These are phyloP conservation scores for Mico argentatus DNA, from an alignment of 2,797 vertebrate genomes.

Conservation along the genomic window DNA sequence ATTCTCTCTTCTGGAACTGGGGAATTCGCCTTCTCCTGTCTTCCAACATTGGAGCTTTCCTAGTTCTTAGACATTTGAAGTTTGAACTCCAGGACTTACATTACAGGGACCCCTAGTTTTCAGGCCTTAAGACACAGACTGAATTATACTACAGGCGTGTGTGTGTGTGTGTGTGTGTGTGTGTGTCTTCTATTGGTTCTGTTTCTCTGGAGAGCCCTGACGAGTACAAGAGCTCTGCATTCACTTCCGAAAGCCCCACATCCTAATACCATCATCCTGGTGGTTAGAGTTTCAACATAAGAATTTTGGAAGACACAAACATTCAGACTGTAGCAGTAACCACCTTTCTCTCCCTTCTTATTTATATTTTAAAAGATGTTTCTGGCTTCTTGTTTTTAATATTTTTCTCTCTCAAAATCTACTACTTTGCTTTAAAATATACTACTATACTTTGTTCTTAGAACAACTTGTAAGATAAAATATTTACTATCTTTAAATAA, in stretches of 20 bases:
- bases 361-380: slow-evolving; percentile 19
- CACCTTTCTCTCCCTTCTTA: not conserved
- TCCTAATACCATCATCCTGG: not conserved
- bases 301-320: not conserved
- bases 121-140: not conserved
- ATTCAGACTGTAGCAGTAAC: not conserved
- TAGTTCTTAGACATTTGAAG: not conserved
- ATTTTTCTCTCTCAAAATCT: not conserved
- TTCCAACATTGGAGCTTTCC: not conserved
- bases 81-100: not conserved
- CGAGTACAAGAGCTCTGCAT: not conserved
- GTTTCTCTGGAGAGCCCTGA: not conserved
- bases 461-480: not conserved
- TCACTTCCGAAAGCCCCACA: not conserved
- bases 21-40: not conserved
- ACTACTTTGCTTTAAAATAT: not conserved
- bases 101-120: not conserved
- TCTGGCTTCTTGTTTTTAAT: not conserved
- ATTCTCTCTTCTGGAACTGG: not conserved
- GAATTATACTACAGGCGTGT: not conserved
- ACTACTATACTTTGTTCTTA: not conserved
- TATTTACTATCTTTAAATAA: slow-evolving; percentile 7
- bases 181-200: not conserved
- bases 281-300: not conserved
- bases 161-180: not conserved